Conservation (phyloP, 2,797 vertebrate species). For the Hyperoplus immaculatus region DNA sequence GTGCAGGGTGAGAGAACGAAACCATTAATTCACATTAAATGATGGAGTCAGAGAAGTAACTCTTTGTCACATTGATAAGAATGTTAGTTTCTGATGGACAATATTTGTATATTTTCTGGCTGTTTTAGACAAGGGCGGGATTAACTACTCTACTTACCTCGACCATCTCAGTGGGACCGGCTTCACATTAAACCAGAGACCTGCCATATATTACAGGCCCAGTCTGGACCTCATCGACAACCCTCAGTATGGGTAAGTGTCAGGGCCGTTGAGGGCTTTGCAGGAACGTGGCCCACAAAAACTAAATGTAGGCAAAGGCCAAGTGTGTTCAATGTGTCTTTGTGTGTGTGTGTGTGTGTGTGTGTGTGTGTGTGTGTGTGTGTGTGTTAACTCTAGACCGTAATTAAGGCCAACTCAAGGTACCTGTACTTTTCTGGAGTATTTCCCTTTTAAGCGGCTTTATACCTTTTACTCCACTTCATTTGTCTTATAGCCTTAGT, state of each 20-base stretch:
- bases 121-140: slow-evolving; percentile 32
- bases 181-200: slow-evolving; percentile 69
- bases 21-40: not conserved
- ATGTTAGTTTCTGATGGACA: slow-evolving; percentile 3
- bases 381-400: too few relatives aligned
- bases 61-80: not conserved
- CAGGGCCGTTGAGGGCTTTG: not conserved
- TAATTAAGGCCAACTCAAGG: too few relatives aligned
- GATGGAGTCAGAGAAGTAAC: rapidly evolving
- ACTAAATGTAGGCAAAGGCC: not conserved
- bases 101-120: not conserved
- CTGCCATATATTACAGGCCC: slow-evolving; percentile 61
- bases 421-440: too few relatives aligned
- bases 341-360: too few relatives aligned
- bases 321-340: too few relatives aligned
- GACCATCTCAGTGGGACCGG: slow-evolving; percentile 47
- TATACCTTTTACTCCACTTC: too few relatives aligned
- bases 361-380: too few relatives aligned
- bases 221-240: slow-evolving; percentile 68
- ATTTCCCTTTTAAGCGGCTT: too few relatives aligned
- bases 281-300: not conserved
- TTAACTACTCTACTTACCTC: slow-evolving; percentile 36
- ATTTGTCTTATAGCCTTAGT: too few relatives aligned
- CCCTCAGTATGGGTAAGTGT: slow-evolving; percentile 70
- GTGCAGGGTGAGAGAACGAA: not conserved